These are phyloP conservation scores for Chrysemys picta DNA, from an alignment of 2,113 vertebrate genomes.

Conservation along the genomic window DNA sequence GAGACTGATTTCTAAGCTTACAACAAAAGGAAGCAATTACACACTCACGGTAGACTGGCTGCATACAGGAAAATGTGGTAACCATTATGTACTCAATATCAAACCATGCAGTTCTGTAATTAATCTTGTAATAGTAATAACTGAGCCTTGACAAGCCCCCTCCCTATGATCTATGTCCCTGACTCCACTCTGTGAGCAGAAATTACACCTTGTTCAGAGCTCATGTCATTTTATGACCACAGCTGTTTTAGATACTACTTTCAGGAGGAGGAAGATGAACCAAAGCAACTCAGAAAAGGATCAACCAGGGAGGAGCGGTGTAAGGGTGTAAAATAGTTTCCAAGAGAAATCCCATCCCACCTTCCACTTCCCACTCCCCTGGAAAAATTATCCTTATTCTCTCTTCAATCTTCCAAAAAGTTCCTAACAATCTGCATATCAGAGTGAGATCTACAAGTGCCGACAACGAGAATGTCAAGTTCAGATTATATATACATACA, in stretches of 20 bases:
- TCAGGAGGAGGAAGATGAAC: neutral
- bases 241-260: constrained; percentile 27
- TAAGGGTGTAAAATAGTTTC: neutral
- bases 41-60: accelerated
- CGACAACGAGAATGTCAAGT: neutral
- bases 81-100: constrained; percentile 47
- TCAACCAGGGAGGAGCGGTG: neutral
- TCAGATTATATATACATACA: accelerated
- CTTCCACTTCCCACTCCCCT: neutral
- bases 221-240: constrained; percentile 44
- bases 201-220: constrained; percentile 66
- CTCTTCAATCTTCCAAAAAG: neutral
- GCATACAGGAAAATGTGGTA: constrained; percentile 11
- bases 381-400: neutral
- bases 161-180: constrained; percentile 69
- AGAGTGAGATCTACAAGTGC: neutral
- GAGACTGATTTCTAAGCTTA: neutral
- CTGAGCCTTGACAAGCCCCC: constrained; percentile 67
- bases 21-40: neutral
- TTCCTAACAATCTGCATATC: neutral
- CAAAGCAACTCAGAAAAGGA: neutral
- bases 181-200: constrained; percentile 61
- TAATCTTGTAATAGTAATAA: constrained; percentile 74
- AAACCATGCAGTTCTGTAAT: constrained; percentile 63
- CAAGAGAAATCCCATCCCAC: neutral